These are phyloP conservation scores for Atherinosoma microstoma DNA, from an alignment of 2,797 vertebrate species.

Conservation along the genomic window DNA sequence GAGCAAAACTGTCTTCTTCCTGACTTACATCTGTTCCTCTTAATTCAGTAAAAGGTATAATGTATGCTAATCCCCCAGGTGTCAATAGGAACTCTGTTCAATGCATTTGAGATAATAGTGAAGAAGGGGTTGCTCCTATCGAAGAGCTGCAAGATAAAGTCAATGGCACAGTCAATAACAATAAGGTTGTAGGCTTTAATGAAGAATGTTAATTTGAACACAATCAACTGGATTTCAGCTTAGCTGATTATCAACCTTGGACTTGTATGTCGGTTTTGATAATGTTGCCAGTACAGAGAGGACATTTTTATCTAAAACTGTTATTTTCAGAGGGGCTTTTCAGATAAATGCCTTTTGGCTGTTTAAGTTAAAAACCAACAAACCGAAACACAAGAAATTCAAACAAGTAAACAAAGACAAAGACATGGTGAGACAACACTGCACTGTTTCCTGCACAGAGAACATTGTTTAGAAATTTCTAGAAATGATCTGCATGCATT, in stretches of 20 bases:
- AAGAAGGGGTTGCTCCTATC: constrained; percentile 79
- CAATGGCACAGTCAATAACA: constrained; percentile 88
- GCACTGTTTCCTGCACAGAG: constrained; percentile 1
- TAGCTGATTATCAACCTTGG: constrained; percentile 87
- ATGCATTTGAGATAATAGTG: constrained; percentile 84
- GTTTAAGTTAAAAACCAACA: constrained; percentile 29
- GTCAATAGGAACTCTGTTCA: constrained; percentile 84
- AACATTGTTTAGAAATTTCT: constrained; percentile 56
- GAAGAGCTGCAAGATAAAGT: constrained; percentile 85
- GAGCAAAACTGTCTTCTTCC: constrained; percentile 44
- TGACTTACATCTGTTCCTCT: constrained; percentile 63
- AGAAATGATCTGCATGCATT: constrained; percentile 35
- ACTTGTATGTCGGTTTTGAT: constrained; percentile 80
- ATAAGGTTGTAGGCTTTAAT: constrained; percentile 86
- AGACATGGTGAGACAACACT: constrained; percentile 2
- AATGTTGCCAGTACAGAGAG: constrained; percentile 62
- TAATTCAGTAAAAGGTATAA: constrained; percentile 80
- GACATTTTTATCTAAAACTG: constrained; percentile 64
- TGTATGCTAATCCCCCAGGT: constrained; percentile 84
- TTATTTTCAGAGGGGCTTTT: constrained; percentile 45
- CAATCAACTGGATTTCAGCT: constrained; percentile 89
- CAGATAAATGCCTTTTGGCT: constrained; percentile 48
- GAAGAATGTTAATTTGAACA: constrained; percentile 88
- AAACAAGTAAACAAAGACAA: constrained; percentile 27
- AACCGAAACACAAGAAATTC: constrained; percentile 17